A percentile compares a stretch with the other conserved stretches of the same genome.
These are phyloP conservation scores for Erebia ligea DNA, from an alignment of 2,888 invertebrate species.

Conservation along the genomic window DNA sequence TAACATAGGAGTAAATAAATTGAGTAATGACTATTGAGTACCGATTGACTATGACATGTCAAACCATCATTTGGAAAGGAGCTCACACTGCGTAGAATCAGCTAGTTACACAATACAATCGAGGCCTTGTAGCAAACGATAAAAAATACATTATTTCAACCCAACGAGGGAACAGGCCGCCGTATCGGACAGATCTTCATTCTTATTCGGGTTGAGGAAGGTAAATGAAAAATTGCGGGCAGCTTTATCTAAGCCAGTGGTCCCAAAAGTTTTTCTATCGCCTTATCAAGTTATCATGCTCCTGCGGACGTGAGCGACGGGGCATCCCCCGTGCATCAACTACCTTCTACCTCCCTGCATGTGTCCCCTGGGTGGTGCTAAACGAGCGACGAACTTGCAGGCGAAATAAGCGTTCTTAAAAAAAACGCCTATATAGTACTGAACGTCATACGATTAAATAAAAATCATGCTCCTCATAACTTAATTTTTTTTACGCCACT, in stretches of 20 bases:
- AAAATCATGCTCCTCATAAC: too few species aligned
- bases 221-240: slow-evolving; percentile 40
- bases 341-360: too few species aligned
- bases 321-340: too few species aligned
- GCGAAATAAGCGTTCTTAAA: too few species aligned
- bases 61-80: not conserved
- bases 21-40: not conserved
- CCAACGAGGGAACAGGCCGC: slow-evolving; percentile 18
- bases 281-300: not conserved
- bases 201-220: slow-evolving; percentile 35
- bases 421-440: too few species aligned
- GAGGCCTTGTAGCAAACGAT: not conserved
- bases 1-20: too few species aligned
- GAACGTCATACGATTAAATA: too few species aligned
- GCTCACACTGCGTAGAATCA: not conserved
- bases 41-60: not conserved
- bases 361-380: too few species aligned
- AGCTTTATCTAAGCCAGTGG: slow-evolving; percentile 32
- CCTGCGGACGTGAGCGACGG: too few species aligned
- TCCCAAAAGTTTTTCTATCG: not conserved
- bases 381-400: too few species aligned
- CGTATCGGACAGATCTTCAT: slow-evolving; percentile 28
- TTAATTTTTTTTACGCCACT: too few species aligned
- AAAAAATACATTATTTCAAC: slow-evolving; percentile 11
- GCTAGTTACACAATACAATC: not conserved